Evolutionary conservation across 2,113 vertebrate species (phyloP), one percentile per base, ranked within the genome.

Genomic region (Oryzias curvinotus): DNA sequence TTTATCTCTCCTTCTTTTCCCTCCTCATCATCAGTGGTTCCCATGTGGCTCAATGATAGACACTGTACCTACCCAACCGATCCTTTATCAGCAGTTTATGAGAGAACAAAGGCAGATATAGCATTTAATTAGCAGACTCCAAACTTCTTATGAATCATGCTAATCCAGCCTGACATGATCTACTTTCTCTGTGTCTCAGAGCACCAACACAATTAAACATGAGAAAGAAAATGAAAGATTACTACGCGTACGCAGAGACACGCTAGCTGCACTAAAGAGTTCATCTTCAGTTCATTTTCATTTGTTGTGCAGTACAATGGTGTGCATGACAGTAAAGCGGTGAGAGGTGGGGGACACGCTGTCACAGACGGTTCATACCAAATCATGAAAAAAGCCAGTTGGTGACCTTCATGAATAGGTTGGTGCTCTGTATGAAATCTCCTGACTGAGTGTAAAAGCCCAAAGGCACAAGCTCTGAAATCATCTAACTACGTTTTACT

Each of bases 191-290:
- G 48, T 60, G 81, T 87, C 80, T 85, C 83, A 41, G 42, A 76
- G 82, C 87, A 85, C 70, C 84, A 78, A 74, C 69, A 87, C 85
- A 88, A 90, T 90, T 90, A 90, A 69, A 85, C 71, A 15, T 64
- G 36, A 74, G 63, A 55, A 55, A 56, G 23, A 57, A 78, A 67
- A 66, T 36, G 28, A 73, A 58, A 79, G 84, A 88, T 88, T 82
- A 90, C 26, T 19, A 56, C 56, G 49, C 44, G 44, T 50, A 58
- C 57, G 63, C 66, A 57, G 63, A 54, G 18, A 52, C 57, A 17
- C 52, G 44, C 53, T 70, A 36, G 36, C 36, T 12, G 50, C 58
- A 67, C n/a, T 14, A 12, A 77, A 66, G 75, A 75, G 74, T 83
- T 83, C 52, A 76, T 76, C 65, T 49, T 26, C 28, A 59, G 64